Base-by-base conservation (phyloP, 1,140 invertebrate species). In the Paracyclopina nana region DNA sequence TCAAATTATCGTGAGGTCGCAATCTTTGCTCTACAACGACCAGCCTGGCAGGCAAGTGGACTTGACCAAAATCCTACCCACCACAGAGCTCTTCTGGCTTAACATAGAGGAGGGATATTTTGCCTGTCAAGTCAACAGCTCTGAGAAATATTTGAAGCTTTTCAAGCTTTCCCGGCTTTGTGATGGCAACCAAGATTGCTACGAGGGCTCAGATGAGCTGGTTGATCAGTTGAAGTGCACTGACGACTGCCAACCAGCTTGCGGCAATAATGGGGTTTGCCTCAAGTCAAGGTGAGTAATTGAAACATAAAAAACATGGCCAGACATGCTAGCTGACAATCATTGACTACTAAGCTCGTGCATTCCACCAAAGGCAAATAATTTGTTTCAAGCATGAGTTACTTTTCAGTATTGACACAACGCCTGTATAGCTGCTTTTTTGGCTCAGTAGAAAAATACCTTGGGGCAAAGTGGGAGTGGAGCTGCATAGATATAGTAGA, bases 71-170 rank as follows among this genome's bases (percentile, higher is more conserved):
- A 28, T 29, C 27, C 28, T 48, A 14, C 45, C 45, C 16, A 48
- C 45, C 16, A 28, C 20, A 14, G 45, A 48, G 22, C 14, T 27
- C 25, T 48, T 48, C 45, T 25, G 22, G n/a, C 6, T 48, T 12
- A 48, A 48, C 29, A 28, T 29, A 28, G 45, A 48, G 25, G 45
- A 48, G 28, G 45, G 45, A 20, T 48, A 48, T 22, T 48, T 48
- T 14, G 20, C 27, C 22, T 48, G 45, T 48, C 45, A 22, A 11
- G 30, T 25, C 25, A 28, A 29, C 16, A 16, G 12, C 16, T 14
- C n/a, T 16, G 25, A 31, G n/a, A 22, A n/a, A 16, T 27, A 16
- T 16, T 16, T 16, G 27, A 48, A 48, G 45, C 34, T 38, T 4
- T 48, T 48, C 45, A 24, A 28, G 16, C 45, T 48, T 2, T 48